Evolutionary conservation across 1,140 invertebrate species (phyloP).

Genomic region (Penaeus indicus): DNA sequence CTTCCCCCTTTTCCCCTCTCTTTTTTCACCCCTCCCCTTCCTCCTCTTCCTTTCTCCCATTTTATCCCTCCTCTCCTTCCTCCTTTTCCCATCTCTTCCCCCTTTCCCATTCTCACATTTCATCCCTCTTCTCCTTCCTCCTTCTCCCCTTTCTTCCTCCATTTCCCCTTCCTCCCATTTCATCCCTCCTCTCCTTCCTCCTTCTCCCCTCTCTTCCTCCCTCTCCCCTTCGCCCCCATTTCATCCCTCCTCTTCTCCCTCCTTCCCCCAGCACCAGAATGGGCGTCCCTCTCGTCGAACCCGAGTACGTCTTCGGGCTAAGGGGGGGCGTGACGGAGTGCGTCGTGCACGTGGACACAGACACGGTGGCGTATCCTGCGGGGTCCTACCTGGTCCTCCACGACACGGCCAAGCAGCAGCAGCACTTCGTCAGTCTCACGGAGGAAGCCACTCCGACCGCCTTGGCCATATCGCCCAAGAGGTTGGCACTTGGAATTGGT

Average conservation of each 20-base stretch:
- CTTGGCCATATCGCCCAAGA: slow-evolving; percentile 61
- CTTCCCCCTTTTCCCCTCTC: too few relatives aligned
- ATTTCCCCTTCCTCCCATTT: not conserved
- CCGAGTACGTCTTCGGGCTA: slow-evolving; percentile 62
- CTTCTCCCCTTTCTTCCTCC: too few relatives aligned
- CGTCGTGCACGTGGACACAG: slow-evolving; percentile 58
- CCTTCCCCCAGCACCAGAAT: not conserved
- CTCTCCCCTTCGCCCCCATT: not conserved
- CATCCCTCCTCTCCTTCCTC: not conserved
- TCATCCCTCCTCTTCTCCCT: not conserved
- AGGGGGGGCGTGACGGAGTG: slow-evolving; percentile 49
- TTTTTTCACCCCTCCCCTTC: too few relatives aligned
- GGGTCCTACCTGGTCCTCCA: slow-evolving; percentile 64
- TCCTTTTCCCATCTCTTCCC: too few relatives aligned
- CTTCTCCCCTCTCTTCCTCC: too few relatives aligned
- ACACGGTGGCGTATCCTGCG: slow-evolving; percentile 61
- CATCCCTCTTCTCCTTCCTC: too few relatives aligned
- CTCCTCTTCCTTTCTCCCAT: too few relatives aligned
- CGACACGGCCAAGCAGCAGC: slow-evolving; percentile 43
- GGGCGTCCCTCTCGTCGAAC: slow-evolving; percentile 34
- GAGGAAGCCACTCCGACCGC: slow-evolving; percentile 58
- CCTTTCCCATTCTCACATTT: too few relatives aligned
- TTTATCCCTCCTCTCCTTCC: too few relatives aligned
- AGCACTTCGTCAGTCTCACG: slow-evolving; percentile 47
- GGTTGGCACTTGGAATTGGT: slow-evolving; percentile 21